Conservation (phyloP, 1,140 invertebrate species). For the Cylas formicarius region DNA sequence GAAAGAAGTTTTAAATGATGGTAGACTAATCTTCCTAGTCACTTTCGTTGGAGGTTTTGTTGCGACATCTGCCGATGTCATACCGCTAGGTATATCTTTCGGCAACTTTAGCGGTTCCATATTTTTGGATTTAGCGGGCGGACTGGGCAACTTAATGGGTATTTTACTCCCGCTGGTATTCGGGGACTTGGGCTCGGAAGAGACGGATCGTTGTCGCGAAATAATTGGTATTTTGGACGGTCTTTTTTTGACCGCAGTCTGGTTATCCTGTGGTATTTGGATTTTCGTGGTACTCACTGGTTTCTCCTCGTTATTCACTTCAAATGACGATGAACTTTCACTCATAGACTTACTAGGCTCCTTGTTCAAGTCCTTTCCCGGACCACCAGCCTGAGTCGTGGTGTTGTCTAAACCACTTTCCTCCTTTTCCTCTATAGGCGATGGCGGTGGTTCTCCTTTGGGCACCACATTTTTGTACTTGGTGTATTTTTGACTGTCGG, state of each 20-base stretch:
- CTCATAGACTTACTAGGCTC: neutral
- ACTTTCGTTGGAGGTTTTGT: slow-evolving; percentile 18
- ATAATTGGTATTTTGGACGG: slow-evolving; percentile 37
- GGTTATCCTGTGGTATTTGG: slow-evolving; percentile 34
- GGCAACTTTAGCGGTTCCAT: slow-evolving; percentile 1
- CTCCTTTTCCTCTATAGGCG: slow-evolving; percentile 19
- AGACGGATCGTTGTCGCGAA: slow-evolving; percentile 30
- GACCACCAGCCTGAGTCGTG: neutral
- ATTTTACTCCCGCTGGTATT: slow-evolving; percentile 31
- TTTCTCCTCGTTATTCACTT: slow-evolving; percentile 6
- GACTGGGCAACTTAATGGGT: slow-evolving; percentile 26
- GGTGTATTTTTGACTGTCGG: slow-evolving; percentile 18
- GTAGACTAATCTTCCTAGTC: slow-evolving; percentile 21
- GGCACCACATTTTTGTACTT: slow-evolving; percentile 21
- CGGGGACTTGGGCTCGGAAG: slow-evolving; percentile 24
- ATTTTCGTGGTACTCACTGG: slow-evolving; percentile 31
- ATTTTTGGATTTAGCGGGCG: slow-evolving; percentile 10
- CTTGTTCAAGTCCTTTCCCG: neutral
- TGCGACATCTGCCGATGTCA: slow-evolving; percentile 13
- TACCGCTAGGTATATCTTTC: slow-evolving; percentile 18
- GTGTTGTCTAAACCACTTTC: slow-evolving; percentile 3
- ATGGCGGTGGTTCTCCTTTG: slow-evolving; percentile 4
- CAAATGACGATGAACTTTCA: neutral
- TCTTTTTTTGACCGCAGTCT: slow-evolving; percentile 27
- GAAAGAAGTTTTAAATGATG: slow-evolving; percentile 32